Base-by-base conservation (phyloP, 1,140 invertebrate species). In the Panulirus ornatus region DNA sequence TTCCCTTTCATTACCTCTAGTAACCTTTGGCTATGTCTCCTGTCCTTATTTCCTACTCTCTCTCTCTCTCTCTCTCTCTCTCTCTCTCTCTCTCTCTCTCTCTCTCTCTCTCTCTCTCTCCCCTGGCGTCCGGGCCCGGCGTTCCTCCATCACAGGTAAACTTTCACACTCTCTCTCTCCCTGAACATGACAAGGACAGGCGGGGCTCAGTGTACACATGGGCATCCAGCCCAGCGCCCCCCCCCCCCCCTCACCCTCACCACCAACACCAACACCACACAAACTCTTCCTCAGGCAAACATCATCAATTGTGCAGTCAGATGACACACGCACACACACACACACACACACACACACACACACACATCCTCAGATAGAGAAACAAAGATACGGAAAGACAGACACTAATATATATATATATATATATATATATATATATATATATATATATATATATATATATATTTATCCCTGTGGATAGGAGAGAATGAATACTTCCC, bases 341-440 rank as follows among this genome's bases (percentile, higher is more conserved):
- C 71, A 73, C 71, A 34, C 71, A 73, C 71, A 34, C 71, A 73
- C 27, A 34, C 71, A 73, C 27, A 73, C 71, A 73, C 27, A 34
- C 71, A 73, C 71, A 34, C 34, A 73, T 30, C 2, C 14, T 5
- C 71, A 34, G 14, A 73, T 5, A 34, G 6, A 73, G 14, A 73
- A 14, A 34, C 71, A 73, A 5, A 34, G 16, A 5, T 11, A 47
- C 5, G 44, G 44, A 47, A 14, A n/a, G n/a, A n/a, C n/a, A n/a
- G n/a, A n/a, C n/a, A n/a, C n/a, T n/a, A n/a, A n/a, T n/a, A n/a
- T n/a, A n/a, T n/a, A n/a, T n/a, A n/a, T n/a, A n/a, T n/a, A n/a
- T n/a, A n/a, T n/a, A n/a, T n/a, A n/a, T n/a, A n/a, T n/a, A n/a
- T n/a, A n/a, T n/a, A n/a, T n/a, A n/a, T n/a, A n/a, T n/a, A n/a